phyloP scores from a whole-genome alignment of 35 echinoderm and acorn worm species.

The Hemicentrotus pulcherrimus region DNA sequence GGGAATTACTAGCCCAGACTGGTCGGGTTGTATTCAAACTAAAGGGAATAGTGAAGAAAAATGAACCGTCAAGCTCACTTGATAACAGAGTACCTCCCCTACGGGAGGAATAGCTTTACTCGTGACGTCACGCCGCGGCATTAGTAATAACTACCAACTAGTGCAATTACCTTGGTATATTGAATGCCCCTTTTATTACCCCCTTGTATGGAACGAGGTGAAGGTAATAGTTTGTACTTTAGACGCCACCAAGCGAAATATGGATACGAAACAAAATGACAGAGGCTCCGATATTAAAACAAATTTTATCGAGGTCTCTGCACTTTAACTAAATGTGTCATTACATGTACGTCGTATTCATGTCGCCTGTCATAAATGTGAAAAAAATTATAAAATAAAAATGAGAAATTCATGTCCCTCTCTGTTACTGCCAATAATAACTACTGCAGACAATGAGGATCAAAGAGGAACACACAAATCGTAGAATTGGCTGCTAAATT shows the following conservation, averaged over 20 bases:
- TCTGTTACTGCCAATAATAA: not conserved
- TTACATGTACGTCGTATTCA: not conserved
- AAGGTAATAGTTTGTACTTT: not conserved
- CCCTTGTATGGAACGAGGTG: not conserved
- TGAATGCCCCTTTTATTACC: not conserved
- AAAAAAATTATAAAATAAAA: not conserved
- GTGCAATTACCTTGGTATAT: not conserved
- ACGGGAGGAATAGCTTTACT: not conserved
- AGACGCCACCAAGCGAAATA: not conserved
- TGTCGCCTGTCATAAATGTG: not conserved
- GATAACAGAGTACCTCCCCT: not conserved
- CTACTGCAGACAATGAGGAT: not conserved
- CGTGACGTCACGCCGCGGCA: not conserved
- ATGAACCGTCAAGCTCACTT: too few species aligned
- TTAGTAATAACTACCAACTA: not conserved
- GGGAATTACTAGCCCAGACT: not conserved
- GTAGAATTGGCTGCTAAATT: not conserved
- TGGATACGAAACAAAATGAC: not conserved
- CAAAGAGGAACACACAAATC: not conserved
- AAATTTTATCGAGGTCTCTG: not conserved
- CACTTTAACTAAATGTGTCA: conserved; percentile 17
- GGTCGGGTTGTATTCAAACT: not conserved
- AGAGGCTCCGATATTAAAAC: not conserved
- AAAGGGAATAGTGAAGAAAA: too few species aligned
- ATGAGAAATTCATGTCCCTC: not conserved